A percentile compares a stretch with the other conserved stretches of the same genome.
Evolutionary conservation across 2,113 vertebrate species (phyloP).

Genomic region (Silurus meridionalis): DNA sequence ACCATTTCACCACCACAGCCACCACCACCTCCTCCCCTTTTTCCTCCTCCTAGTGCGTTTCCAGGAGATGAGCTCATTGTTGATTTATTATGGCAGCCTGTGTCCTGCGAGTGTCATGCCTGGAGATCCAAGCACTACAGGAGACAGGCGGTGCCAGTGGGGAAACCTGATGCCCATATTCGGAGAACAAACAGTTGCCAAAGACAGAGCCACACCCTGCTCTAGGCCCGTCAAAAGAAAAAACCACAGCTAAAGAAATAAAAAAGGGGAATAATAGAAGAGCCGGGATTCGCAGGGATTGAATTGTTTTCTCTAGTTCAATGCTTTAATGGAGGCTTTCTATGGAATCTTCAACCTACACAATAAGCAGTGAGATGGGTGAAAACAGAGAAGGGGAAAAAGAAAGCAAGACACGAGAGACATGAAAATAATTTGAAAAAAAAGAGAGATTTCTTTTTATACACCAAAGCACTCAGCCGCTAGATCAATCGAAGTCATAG

Average conservation of each 20-base stretch:
- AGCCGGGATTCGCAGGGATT: not conserved
- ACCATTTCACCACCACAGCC: not conserved
- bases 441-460: not conserved
- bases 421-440: not conserved
- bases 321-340: not conserved
- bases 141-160: slow-evolving; percentile 24
- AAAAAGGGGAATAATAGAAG: not conserved
- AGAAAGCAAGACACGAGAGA: not conserved
- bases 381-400: not conserved
- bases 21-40: not conserved
- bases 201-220: slow-evolving; percentile 30
- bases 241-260: not conserved
- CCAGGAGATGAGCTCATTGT: slow-evolving; percentile 24
- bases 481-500: not conserved
- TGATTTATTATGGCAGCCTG: slow-evolving; percentile 32
- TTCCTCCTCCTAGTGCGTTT: not conserved
- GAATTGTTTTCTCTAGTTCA: not conserved
- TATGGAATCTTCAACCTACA: slow-evolving; percentile 1
- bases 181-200: slow-evolving; percentile 22
- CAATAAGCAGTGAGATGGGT: not conserved
- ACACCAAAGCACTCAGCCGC: not conserved
- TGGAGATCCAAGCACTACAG: slow-evolving; percentile 16
- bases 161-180: slow-evolving; percentile 41
- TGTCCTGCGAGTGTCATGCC: slow-evolving; percentile 11
- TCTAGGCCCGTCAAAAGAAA: not conserved